Conservation (phyloP, 2,797 vertebrate species). For the Acrocephalus scirpaceus region DNA sequence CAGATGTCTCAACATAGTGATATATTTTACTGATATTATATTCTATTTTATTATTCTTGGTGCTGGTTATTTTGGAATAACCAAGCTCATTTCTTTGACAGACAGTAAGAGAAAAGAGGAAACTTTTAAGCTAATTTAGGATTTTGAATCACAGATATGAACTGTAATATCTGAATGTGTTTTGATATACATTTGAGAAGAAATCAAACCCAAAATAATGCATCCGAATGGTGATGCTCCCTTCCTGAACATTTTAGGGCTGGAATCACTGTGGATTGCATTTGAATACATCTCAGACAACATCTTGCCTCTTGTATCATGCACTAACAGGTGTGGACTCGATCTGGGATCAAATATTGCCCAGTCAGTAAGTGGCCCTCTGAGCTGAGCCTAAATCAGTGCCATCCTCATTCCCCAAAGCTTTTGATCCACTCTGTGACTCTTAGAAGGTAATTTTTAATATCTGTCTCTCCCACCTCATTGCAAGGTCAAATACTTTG, state of each 20-base stretch:
- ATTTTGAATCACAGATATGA: background rate
- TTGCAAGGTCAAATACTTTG: background rate
- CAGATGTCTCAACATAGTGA: background rate
- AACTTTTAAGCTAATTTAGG: background rate
- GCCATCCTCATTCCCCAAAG: background rate
- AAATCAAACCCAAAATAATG: background rate
- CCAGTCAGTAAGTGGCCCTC: background rate
- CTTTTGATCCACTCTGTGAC: background rate
- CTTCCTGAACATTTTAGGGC: background rate
- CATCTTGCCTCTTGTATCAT: background rate
- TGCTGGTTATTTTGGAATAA: background rate
- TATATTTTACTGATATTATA: background rate
- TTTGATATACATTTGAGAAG: background rate
- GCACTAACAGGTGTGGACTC: fast-evolving
- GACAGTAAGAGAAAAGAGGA: background rate
- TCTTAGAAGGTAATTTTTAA: background rate
- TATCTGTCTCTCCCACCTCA: background rate
- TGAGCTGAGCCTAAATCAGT: background rate
- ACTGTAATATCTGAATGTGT: background rate
- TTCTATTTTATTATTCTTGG: background rate
- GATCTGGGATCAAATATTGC: background rate
- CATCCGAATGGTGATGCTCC: background rate
- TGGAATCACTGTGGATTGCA: background rate
- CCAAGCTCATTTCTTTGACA: background rate
- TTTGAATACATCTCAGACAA: background rate